A percentile compares a stretch with the other conserved stretches of the same genome.
Conservation (phyloP, 2,113 vertebrate genomes). For the Mionectes macconnelli region DNA sequence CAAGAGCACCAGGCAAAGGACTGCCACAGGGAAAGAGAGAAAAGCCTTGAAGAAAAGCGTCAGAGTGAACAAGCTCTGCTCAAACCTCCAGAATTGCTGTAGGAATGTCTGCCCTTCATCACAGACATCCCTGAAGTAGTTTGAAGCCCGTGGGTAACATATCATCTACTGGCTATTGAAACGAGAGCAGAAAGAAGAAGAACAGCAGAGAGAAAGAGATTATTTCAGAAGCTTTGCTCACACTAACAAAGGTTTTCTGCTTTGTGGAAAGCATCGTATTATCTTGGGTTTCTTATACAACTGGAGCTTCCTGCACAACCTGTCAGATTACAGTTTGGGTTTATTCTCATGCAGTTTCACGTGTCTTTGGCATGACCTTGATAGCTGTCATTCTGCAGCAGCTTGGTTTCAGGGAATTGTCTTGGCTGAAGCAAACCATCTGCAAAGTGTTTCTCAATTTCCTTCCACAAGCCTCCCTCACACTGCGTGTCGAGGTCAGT, state of each 20-base stretch:
- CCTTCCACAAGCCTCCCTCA: not conserved
- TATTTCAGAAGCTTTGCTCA: not conserved
- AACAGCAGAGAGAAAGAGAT: not conserved
- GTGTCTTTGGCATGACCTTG: not conserved
- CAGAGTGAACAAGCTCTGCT: not conserved
- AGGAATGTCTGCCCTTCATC: not conserved
- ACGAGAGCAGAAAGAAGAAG: not conserved
- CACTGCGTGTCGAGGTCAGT: not conserved
- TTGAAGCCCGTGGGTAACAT: not conserved
- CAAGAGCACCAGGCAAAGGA: not conserved
- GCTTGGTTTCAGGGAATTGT: not conserved
- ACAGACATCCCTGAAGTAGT: not conserved
- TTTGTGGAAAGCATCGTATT: rapidly evolving
- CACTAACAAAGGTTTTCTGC: not conserved
- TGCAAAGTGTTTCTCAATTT: not conserved
- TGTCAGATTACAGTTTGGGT: not conserved
- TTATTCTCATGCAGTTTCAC: not conserved
- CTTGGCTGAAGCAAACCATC: not conserved
- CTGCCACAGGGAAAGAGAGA: not conserved
- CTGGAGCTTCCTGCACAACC: not conserved
- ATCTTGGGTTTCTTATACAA: not conserved
- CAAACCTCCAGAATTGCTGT: not conserved
- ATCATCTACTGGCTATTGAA: not conserved
- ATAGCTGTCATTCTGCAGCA: not conserved
- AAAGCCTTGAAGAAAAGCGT: not conserved